A percentile compares a stretch with the other conserved stretches of the same genome.
Evolutionary conservation across 30 jellyfish, hydroid and myxozoan species (phyloP).

Genomic region (Catostylus mosaicus): DNA sequence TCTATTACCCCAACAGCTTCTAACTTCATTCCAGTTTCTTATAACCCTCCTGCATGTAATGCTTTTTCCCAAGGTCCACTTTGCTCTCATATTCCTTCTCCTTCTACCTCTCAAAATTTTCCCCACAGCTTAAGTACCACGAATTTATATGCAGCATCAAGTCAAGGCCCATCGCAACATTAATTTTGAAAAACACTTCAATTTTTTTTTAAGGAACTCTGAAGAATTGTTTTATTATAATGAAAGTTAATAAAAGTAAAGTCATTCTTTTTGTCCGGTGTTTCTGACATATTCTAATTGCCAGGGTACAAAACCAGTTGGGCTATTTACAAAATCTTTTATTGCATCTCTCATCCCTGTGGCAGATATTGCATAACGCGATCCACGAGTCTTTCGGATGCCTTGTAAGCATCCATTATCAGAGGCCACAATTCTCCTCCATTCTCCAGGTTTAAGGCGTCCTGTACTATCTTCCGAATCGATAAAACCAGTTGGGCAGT

Average conservation of each 20-base stretch:
- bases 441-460: slow-evolving; percentile 39
- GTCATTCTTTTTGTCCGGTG: slow-evolving; percentile 37
- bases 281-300: slow-evolving; percentile 33
- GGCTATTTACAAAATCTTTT: slow-evolving; percentile 27
- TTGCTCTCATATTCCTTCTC: too few relatives aligned
- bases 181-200: too few relatives aligned
- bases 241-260: neutral
- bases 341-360: slow-evolving; percentile 26
- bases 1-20: slow-evolving; percentile 10
- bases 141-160: too few relatives aligned
- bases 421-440: slow-evolving; percentile 58
- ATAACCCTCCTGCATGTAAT: too few relatives aligned
- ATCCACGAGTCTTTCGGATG: neutral
- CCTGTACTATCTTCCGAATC: slow-evolving; percentile 71
- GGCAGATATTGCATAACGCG: slow-evolving; percentile 35
- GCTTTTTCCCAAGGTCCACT: too few relatives aligned
- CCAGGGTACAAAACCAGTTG: slow-evolving; percentile 58
- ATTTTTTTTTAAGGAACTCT: too few relatives aligned
- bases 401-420: slow-evolving; percentile 26
- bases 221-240: too few relatives aligned
- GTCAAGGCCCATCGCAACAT: too few relatives aligned
- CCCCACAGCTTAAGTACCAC: too few relatives aligned
- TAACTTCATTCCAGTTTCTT: too few relatives aligned
- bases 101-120: too few relatives aligned
- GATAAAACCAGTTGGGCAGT: slow-evolving; percentile 62